phyloP scores from a whole-genome alignment of 1,140 invertebrate genomes.

The Linepithema humile region DNA sequence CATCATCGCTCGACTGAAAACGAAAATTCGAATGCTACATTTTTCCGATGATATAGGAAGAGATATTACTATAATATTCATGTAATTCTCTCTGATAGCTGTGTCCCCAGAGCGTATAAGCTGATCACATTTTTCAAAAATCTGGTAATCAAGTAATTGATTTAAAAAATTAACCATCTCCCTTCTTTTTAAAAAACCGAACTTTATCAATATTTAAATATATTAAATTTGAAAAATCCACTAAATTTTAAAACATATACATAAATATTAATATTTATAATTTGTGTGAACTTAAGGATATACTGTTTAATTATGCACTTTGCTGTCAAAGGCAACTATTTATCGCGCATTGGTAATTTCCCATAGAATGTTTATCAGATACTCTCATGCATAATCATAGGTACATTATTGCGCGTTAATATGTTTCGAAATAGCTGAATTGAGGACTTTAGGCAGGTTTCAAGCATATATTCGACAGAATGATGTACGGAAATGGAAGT shows the following conservation, averaged over 20 bases:
- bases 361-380: neutral
- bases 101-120: too few species aligned
- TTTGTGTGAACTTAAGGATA: too few species aligned
- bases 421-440: neutral
- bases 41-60: neutral
- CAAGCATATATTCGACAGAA: neutral
- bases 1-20: neutral
- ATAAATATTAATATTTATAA: neutral
- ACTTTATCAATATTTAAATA: neutral
- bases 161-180: neutral
- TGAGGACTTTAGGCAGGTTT: neutral
- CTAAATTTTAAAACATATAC: neutral
- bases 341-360: constrained; percentile 1
- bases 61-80: neutral
- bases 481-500: constrained; percentile 5
- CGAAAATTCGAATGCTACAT: neutral
- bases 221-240: neutral
- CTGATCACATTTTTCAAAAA: neutral
- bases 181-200: too few species aligned
- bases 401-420: neutral
- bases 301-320: neutral
- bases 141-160: neutral
- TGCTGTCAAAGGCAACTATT: neutral
- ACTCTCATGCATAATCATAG: constrained; percentile 34
- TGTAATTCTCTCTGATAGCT: neutral